Base-by-base conservation (phyloP, 2,113 vertebrate genomes). In the Otolemur garnettii region DNA sequence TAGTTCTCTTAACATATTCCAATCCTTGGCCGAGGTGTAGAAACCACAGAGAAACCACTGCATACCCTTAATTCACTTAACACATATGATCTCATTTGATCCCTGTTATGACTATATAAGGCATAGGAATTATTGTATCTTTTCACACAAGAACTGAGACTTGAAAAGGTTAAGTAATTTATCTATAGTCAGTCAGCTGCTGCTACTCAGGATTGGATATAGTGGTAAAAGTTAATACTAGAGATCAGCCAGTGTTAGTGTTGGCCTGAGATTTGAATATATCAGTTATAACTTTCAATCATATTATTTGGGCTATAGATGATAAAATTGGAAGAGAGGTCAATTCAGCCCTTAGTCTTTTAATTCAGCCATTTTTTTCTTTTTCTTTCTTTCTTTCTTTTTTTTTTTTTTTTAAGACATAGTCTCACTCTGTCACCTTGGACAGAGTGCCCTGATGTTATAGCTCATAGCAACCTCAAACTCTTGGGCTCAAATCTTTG, bases 1-100 rank as follows among this genome's bases (percentile, higher is more conserved):
- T 92, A 77, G 60, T 68, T 75, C 66, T 55, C 71, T 72, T 72
- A 55, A 95, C 90, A 85, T 53, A 33, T 60, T 50, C 74, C 78
- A 93, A 33, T 30, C 9, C 17, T 35, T 60, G 69, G 45, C 22
- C 19, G 72, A 87, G 50, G 45, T 35, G 24, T 53, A 96, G 66
- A 88, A 85, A 72, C 26, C 45, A 9, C n/a, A 28, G 21, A 69
- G 74, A 50, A 91, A 84, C 38, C 15, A 84, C 85, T n/a, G 21
- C 22, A 17, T 30, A 66, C 9, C 69, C 66, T n/a, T 59, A 21
- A 74, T 26, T 35, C 10, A 71, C 10, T 42, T 94, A 24, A 57
- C 21, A 38, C 59, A 45, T 12, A 30, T 78, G 62, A 83, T 60
- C 62, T 86, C n/a, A 57, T 45, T 66, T 91, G 55, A 72, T 83